A percentile compares a stretch with the other conserved stretches of the same genome.
Evolutionary conservation across 2,797 vertebrate species (phyloP).

Genomic region (Acanthis flammea): DNA sequence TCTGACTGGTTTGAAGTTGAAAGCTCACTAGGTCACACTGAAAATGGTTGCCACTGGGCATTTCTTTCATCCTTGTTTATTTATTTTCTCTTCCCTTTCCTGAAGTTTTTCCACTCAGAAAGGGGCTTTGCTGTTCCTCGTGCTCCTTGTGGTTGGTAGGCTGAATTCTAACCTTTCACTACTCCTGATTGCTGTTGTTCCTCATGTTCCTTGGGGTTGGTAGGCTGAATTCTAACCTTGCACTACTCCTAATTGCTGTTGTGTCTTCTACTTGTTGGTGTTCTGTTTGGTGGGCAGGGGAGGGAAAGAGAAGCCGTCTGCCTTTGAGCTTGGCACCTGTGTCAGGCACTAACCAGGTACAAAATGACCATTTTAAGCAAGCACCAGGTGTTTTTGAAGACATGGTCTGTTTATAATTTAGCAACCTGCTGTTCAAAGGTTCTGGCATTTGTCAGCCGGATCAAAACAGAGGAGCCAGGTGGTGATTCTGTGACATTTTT

Average conservation of each 20-base stretch:
- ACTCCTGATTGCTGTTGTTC: background rate
- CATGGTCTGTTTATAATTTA: conserved; percentile 38
- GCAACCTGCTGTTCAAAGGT: conserved; percentile 23
- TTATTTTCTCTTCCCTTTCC: conserved; percentile 35
- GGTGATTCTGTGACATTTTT: background rate
- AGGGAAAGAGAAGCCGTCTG: background rate
- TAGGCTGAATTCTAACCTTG: background rate
- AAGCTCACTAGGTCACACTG: conserved; percentile 75
- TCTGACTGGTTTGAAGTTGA: conserved; percentile 81
- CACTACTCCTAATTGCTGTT: background rate
- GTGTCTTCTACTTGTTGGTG: background rate
- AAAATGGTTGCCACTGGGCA: conserved; percentile 79
- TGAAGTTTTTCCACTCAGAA: conserved; percentile 19
- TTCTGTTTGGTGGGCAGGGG: background rate
- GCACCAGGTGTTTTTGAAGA: conserved; percentile 12
- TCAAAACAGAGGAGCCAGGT: conserved; percentile 16
- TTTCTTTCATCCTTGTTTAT: conserved; percentile 82
- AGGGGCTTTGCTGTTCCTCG: background rate
- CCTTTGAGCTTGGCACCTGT: background rate
- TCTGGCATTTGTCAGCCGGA: background rate
- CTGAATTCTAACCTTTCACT: background rate
- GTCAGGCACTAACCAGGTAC: background rate
- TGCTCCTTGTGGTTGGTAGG: background rate
- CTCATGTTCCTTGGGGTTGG: background rate
- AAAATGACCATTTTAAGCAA: background rate